Evolutionary conservation across 2,113 vertebrate species (phyloP), one percentile per base, ranked within the genome.

Genomic region (Labeo rohita): DNA sequence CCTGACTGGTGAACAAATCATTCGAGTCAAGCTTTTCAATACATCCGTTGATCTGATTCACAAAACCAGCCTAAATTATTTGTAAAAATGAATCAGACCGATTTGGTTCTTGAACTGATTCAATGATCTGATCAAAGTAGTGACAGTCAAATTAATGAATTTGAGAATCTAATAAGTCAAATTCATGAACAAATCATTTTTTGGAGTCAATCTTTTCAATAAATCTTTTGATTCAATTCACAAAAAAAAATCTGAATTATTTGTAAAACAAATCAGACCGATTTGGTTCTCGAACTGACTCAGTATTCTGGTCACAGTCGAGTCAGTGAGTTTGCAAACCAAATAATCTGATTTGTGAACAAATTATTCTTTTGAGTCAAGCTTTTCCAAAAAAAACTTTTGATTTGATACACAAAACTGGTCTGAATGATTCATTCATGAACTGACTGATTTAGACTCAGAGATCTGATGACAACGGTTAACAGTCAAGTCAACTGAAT

Each of bases 131-230:
- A 6, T 34, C 12, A 28, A 3, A 23, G 4, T 65, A 21, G 8
- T 61, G 12, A 66, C 13, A 10, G 21, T 61, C 8, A n/a, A 61
- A 4, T 61, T 3, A 61, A 3, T 23, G 8, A n/a, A 8, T n/a
- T 23, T 0, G 8, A 23, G 8, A 61, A 23, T 0, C 3, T 10
- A 61, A 23, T 61, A 0, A 23, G 4, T 61, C 3, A 1, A 0
- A 23, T 28, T 28, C 28, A 28, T 28, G 2, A 28, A 28, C 28
- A 28, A 28, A 28, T 28, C 28, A 28, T 28, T 28, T 28, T 28
- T 36, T 68, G 28, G 28, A 28, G 28, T 28, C 28, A 28, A 28
- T 1, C 28, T 28, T 61, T n/a, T 23, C 8, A 61, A n/a, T 61
- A 21, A 61, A 61, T 23, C 59, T 21, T 10, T 4, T 23, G 59